Percentiles rank a stretch among this genome's conserved stretches.
phyloP scores from a whole-genome alignment of 2,113 vertebrate genomes.

The Carollia perspicillata region DNA sequence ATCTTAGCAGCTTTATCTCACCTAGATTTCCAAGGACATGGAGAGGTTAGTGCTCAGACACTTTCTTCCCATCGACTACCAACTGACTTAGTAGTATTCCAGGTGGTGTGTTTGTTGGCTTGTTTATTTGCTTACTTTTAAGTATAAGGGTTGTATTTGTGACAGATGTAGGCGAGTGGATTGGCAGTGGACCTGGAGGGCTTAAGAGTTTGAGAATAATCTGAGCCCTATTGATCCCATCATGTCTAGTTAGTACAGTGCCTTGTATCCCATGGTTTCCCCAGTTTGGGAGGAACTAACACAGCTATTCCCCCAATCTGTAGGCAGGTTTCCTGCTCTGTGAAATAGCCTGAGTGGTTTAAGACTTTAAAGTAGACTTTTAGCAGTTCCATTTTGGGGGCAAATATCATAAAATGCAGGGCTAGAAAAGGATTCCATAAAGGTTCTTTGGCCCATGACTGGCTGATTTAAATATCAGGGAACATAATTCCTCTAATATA shows the following conservation, averaged over 20 bases:
- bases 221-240: not conserved
- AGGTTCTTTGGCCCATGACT: slow-evolving; percentile 22
- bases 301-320: not conserved
- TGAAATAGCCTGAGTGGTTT: not conserved
- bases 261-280: not conserved
- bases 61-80: not conserved
- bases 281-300: not conserved
- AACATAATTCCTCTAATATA: not conserved
- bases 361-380: not conserved
- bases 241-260: not conserved
- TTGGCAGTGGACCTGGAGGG: not conserved
- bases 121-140: not conserved
- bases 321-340: not conserved
- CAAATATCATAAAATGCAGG: slow-evolving; percentile 18
- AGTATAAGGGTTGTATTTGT: not conserved
- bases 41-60: not conserved
- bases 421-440: slow-evolving; percentile 11
- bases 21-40: not conserved
- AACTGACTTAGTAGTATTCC: not conserved
- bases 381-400: slow-evolving; percentile 1
- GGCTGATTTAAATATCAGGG: slow-evolving; percentile 34
- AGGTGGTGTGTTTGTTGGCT: not conserved
- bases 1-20: not conserved
- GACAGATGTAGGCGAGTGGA: not conserved
- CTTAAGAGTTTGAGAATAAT: not conserved